Conservation (phyloP, 1,140 invertebrate genomes). For the Orchestia grillus region DNA sequence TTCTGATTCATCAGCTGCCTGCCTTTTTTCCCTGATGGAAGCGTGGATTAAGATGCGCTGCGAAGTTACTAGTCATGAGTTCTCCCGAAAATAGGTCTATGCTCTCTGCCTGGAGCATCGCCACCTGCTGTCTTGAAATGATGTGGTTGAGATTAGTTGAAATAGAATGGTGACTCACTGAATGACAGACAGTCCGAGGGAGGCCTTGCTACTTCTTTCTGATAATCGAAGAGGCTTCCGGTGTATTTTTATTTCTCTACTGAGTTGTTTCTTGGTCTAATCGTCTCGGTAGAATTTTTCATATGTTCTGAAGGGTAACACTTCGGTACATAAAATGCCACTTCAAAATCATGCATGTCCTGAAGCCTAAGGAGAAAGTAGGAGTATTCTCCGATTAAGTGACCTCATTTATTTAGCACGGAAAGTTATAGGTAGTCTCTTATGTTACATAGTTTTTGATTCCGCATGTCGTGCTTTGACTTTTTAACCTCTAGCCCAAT, state of each 20-base stretch:
- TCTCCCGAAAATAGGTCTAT: conserved; percentile 13
- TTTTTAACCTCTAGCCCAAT: background rate
- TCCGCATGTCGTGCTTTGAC: background rate
- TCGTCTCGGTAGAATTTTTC: background rate
- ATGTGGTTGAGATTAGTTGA: background rate
- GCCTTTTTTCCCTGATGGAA: conserved; percentile 13
- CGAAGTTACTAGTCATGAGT: conserved; percentile 15
- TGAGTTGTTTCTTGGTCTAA: background rate
- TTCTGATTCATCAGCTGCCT: conserved; percentile 38
- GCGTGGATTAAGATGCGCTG: conserved; percentile 2
- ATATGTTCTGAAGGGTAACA: background rate
- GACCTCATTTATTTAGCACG: background rate
- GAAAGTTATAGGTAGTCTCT: background rate
- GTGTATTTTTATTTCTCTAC: background rate
- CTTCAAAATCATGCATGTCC: background rate
- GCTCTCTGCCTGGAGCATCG: background rate
- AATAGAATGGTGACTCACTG: background rate
- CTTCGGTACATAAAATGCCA: background rate
- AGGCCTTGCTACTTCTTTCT: background rate
- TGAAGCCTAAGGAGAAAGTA: background rate
- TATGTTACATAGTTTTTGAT: background rate
- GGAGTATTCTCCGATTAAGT: background rate
- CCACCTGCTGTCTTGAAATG: background rate
- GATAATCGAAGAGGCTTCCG: background rate
- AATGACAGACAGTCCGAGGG: background rate